phyloP scores from a whole-genome alignment of 2,888 invertebrate species.

The Melanophora roralis region DNA sequence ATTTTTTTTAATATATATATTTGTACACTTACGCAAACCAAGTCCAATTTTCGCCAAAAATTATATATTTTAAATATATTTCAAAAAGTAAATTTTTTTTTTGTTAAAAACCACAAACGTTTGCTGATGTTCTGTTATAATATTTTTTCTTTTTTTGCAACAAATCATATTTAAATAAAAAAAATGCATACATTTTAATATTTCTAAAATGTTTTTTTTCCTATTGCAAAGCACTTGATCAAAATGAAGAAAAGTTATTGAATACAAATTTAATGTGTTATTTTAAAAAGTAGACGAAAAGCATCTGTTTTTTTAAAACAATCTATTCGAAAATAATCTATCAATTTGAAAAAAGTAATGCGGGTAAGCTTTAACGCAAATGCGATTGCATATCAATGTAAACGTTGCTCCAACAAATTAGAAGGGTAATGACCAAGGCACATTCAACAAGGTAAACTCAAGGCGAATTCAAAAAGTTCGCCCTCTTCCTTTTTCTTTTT shows the following conservation, averaged over 20 bases:
- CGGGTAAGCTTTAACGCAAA: too few species aligned
- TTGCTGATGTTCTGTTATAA: constrained; percentile 16
- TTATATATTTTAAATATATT: not conserved
- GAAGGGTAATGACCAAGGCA: too few species aligned
- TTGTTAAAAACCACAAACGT: constrained; percentile 21
- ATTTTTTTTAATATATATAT: not conserved
- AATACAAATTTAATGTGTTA: not conserved
- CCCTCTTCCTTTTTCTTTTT: too few species aligned
- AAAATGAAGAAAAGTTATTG: not conserved
- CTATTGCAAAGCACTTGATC: not conserved
- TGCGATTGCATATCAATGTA: too few species aligned
- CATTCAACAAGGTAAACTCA: too few species aligned
- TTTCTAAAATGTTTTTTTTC: not conserved
- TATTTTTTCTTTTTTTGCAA: not conserved
- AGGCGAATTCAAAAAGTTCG: too few species aligned
- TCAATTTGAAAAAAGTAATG: too few species aligned
- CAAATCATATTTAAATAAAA: not conserved
- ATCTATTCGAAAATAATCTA: too few species aligned
- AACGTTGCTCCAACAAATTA: too few species aligned
- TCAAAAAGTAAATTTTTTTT: constrained; percentile 9
- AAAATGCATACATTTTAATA: not conserved
- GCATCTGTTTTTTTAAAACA: not conserved
- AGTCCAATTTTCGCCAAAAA: constrained; percentile 24
- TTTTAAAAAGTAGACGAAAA: not conserved
- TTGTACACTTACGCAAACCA: constrained; percentile 34